Conservation (phyloP, 35 echinoderm and acorn worm species). For the Amphiura filiformis region DNA sequence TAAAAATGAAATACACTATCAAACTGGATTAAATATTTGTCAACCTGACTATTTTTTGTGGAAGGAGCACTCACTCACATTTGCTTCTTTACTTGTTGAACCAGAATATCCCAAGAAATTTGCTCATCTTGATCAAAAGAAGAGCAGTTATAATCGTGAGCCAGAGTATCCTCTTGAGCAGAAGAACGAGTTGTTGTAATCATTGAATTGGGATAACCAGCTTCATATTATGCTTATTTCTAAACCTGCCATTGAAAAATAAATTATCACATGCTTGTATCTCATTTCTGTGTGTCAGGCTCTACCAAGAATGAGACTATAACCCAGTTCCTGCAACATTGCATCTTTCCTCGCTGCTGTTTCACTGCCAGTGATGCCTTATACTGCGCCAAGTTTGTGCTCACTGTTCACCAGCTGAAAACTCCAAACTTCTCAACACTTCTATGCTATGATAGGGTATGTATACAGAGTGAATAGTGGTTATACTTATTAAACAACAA, state of each 20-base stretch:
- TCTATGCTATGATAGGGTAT: constrained; percentile 96
- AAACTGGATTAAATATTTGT: too few species aligned
- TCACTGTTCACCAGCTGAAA: constrained; percentile 87
- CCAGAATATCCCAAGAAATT: too few species aligned
- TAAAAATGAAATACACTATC: too few species aligned
- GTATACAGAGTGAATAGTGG: too few species aligned
- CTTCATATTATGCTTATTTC: background rate
- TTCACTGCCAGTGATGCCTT: constrained; percentile 89
- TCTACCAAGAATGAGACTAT: constrained; percentile 99
- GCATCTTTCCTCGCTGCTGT: constrained; percentile 91
- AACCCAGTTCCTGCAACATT: constrained; percentile 97
- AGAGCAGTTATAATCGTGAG: too few species aligned
- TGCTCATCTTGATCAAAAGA: too few species aligned
- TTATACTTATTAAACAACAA: too few species aligned
- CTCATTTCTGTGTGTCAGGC: too few species aligned
- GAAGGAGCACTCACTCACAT: background rate
- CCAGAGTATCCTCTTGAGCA: too few species aligned
- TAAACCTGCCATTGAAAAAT: too few species aligned
- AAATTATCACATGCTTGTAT: too few species aligned
- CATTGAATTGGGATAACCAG: background rate
- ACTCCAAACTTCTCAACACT: constrained; percentile 97
- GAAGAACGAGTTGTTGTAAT: too few species aligned
- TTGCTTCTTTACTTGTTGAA: background rate
- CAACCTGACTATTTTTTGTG: background rate
- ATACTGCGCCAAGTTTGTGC: constrained; percentile 99